A percentile compares a stretch with the other conserved stretches of the same genome.
Conservation (phyloP, 2,113 vertebrate species). For the Salvelinus fontinalis region DNA sequence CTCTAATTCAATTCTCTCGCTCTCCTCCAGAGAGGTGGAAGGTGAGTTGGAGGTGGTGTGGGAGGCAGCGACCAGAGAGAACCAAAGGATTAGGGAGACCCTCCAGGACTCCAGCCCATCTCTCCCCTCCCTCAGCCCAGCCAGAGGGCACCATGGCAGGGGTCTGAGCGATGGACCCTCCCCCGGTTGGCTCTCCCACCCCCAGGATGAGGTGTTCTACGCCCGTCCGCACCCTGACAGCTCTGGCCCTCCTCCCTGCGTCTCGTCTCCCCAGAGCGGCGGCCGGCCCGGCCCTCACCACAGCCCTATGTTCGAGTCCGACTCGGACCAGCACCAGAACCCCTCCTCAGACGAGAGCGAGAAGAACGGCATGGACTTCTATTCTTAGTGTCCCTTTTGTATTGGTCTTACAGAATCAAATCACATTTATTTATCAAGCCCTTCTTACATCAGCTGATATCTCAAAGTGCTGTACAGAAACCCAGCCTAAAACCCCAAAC, state of each 20-base stretch:
- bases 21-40: conserved; percentile 80
- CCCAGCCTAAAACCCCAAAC: too few species aligned
- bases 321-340: conserved; percentile 49
- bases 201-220: conserved; percentile 13
- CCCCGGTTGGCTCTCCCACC: conserved; percentile 20
- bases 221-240: conserved; percentile 12
- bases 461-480: too few species aligned
- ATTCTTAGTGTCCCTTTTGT: conserved; percentile 46
- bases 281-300: conserved; percentile 26
- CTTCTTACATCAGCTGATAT: too few species aligned
- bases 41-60: conserved; percentile 86
- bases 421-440: too few species aligned
- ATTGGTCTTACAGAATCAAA: neutral
- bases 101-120: conserved; percentile 63
- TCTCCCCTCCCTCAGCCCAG: conserved; percentile 52
- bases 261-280: conserved; percentile 11
- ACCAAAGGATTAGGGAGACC: conserved; percentile 77
- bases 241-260: conserved; percentile 16
- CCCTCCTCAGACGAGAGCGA: conserved; percentile 53
- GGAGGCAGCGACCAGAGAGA: conserved; percentile 85
- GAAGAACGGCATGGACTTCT: conserved; percentile 65
- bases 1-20: neutral
- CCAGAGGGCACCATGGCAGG: conserved; percentile 48
- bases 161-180: neutral
- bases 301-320: conserved; percentile 45